Evolutionary conservation across 2,113 vertebrate species (phyloP), one percentile per base, ranked within the genome.

Genomic region (Percina caprodes): DNA sequence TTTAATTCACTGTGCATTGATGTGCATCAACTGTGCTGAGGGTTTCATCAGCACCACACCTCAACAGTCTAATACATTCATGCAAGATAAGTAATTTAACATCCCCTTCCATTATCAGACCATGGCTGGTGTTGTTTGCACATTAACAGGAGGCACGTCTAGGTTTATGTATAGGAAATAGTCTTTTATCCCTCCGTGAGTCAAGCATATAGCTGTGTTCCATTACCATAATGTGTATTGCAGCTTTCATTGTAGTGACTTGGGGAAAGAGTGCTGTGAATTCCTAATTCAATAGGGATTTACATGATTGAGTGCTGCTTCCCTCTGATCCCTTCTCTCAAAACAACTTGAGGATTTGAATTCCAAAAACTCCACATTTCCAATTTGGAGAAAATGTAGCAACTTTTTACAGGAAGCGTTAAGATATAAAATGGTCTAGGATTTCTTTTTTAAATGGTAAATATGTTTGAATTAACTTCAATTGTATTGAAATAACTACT

Each of bases 21-120:
- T 91, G 93, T 92, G 92, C 87, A 88, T 93, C 91, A 74, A 75
- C 90, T 84, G 78, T 82, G 91, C 90, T 70, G 85, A 83, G 39
- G 39, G 87, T 87, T 90, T 86, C 89, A 92, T 93, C 92, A 89
- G 80, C 88, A 49, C 58, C 56, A 66, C 82, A 86, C 82, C 80
- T 85, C 86, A 73, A 79, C 84, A 84, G 81, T 83, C 88, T 86
- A 90, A 92, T 87, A 88, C 86, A 81, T 87, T 87, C 92, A 89
- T 84, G 86, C 58, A 9, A 87, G 88, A 92, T 92, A 92, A 91
- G 89, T 91, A 68, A 88, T 92, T 94, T 83, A 89, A 93, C 88
- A 86, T 87, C 70, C 83, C 61, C 87, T 82, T 86, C 83, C 87
- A 94, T 92, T 93, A 92, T 83, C 78, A 81, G 87, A 84, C 89